These are phyloP conservation scores for Numenius arquata DNA, from an alignment of 2,113 vertebrate genomes.

Conservation along the genomic window DNA sequence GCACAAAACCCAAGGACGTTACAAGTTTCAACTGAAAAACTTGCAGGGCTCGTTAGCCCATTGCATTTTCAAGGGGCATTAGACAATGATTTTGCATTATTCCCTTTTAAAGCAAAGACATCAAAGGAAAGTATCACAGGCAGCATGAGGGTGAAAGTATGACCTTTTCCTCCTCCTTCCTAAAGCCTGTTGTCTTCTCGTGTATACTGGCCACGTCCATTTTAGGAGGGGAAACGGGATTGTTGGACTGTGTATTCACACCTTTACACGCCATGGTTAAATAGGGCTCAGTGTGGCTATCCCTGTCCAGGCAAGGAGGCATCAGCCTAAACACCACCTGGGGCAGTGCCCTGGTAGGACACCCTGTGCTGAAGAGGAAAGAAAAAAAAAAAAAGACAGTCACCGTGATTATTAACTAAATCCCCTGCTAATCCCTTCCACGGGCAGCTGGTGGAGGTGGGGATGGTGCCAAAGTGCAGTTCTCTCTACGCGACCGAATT, in stretches of 20 bases:
- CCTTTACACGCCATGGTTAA: neutral
- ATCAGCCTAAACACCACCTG: neutral
- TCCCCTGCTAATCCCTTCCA: neutral
- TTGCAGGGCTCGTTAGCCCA: neutral
- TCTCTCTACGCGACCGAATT: neutral
- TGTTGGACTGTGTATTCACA: neutral
- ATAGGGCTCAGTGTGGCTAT: accelerated
- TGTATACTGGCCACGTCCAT: neutral
- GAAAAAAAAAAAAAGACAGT: neutral
- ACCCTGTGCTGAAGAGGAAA: neutral
- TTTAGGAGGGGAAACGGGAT: neutral
- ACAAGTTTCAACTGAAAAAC: neutral
- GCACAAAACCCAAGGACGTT: neutral
- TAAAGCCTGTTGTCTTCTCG: neutral
- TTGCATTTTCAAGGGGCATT: neutral
- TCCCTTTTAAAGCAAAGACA: neutral
- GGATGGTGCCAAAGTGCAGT: neutral
- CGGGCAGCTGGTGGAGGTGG: neutral
- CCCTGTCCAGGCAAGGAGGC: no score
- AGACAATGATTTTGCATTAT: neutral
- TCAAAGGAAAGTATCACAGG: neutral
- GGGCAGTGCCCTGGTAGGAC: neutral
- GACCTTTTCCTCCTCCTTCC: neutral
- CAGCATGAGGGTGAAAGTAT: neutral
- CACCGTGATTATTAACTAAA: neutral